A percentile compares a stretch with the other conserved stretches of the same genome.
These are phyloP conservation scores for Pseudomyrmex gracilis DNA, from an alignment of 1,140 invertebrate species.

Conservation along the genomic window DNA sequence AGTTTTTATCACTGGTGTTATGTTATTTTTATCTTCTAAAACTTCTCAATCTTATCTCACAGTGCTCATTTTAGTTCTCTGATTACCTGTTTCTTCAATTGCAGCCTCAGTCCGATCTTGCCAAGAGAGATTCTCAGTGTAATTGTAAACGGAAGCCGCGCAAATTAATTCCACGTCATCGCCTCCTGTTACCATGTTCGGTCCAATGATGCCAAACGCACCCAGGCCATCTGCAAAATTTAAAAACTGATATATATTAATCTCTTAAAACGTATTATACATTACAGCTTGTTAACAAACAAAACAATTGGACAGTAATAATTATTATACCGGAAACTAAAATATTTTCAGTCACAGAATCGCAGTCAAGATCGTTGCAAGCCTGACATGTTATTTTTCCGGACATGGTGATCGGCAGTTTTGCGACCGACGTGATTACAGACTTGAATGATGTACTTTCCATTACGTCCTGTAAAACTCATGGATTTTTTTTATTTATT, in stretches of 20 bases:
- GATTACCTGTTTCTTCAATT: conserved; percentile 63
- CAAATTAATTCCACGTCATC: conserved; percentile 86
- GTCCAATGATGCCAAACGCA: conserved; percentile 81
- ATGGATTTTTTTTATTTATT: conserved; percentile 64
- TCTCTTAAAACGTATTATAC: background rate
- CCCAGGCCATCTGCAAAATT: conserved; percentile 80
- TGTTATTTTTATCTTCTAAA: background rate
- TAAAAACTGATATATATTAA: background rate
- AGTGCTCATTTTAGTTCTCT: background rate
- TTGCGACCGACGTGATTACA: conserved; percentile 51
- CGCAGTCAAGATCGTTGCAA: conserved; percentile 75
- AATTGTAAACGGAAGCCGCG: conserved; percentile 86
- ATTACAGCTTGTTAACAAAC: no score
- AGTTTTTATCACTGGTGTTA: background rate
- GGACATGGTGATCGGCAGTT: conserved; percentile 64
- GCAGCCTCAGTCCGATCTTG: conserved; percentile 53
- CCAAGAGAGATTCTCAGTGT: conserved; percentile 83
- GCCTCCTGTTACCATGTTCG: conserved; percentile 83
- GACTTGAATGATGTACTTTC: background rate
- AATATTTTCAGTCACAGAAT: conserved; percentile 64
- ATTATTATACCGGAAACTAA: conserved; percentile 76
- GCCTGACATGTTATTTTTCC: conserved; percentile 75
- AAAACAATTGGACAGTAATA: background rate
- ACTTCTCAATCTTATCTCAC: background rate
- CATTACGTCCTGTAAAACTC: conserved; percentile 46